phyloP scores from a whole-genome alignment of 2,113 vertebrate genomes.

The Chionodraco myersi region DNA sequence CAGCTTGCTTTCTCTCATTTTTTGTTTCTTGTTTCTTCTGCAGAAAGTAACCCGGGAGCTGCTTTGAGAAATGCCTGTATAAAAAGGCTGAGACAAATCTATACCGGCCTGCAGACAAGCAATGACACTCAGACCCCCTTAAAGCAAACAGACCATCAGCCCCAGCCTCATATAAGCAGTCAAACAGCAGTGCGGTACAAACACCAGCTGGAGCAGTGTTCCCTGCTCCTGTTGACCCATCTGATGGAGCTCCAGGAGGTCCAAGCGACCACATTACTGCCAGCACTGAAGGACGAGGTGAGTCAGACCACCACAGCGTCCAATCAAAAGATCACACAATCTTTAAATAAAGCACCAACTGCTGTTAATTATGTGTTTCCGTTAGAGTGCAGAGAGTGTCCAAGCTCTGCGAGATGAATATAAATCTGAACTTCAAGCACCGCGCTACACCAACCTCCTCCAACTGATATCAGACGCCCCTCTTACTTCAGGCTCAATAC shows the following conservation, averaged over 20 bases:
- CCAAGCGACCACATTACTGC: slow-evolving; percentile 56
- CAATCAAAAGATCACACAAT: background rate
- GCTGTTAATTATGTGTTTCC: slow-evolving; percentile 14
- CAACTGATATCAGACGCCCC: slow-evolving; percentile 46
- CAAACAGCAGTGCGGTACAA: background rate
- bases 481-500: slow-evolving; percentile 1
- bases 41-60: slow-evolving; percentile 38
- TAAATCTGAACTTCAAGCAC: slow-evolving; percentile 46
- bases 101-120: slow-evolving; percentile 26
- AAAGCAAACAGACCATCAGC: background rate
- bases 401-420: slow-evolving; percentile 47
- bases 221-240: slow-evolving; percentile 59
- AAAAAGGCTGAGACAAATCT: slow-evolving; percentile 67
- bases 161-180: background rate
- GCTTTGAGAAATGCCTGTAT: slow-evolving; percentile 59
- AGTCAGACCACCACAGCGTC: slow-evolving; percentile 16
- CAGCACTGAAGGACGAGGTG: slow-evolving; percentile 56
- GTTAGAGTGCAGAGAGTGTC: slow-evolving; percentile 51
- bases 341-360: background rate
- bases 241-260: slow-evolving; percentile 73
- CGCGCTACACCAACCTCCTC: slow-evolving; percentile 43
- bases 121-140: background rate
- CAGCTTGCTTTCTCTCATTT: background rate
- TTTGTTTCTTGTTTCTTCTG: background rate
- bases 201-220: slow-evolving; percentile 50